phyloP scores from a whole-genome alignment of 2,797 vertebrate genomes.

The Trematomus bernacchii region DNA sequence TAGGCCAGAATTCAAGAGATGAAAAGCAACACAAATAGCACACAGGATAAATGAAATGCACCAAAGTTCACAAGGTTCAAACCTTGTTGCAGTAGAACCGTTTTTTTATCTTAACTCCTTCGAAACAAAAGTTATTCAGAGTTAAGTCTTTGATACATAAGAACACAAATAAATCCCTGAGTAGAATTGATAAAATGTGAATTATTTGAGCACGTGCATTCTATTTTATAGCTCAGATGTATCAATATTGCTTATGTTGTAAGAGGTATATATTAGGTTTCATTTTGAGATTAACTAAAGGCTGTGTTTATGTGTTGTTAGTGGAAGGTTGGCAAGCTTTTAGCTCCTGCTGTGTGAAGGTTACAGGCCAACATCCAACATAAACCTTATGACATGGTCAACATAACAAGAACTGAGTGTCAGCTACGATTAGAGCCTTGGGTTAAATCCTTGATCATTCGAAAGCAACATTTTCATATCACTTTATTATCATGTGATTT shows the following conservation, averaged over 20 bases:
- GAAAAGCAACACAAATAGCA: conserved; percentile 71
- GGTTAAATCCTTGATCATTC: conserved; percentile 63
- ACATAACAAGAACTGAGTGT: conserved; percentile 51
- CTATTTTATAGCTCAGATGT: conserved; percentile 5
- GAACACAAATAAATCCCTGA: conserved; percentile 39
- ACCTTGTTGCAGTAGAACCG: conserved; percentile 32
- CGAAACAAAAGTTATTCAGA: conserved; percentile 50
- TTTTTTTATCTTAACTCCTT: conserved; percentile 59
- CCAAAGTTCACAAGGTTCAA: conserved; percentile 69
- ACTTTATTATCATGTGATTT: conserved; percentile 72
- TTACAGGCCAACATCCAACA: conserved; percentile 43
- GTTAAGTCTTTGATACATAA: conserved; percentile 36
- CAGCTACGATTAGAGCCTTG: conserved; percentile 47
- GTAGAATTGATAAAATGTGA: conserved; percentile 30
- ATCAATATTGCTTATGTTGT: neutral
- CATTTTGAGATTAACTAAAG: conserved; percentile 21
- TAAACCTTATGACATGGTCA: conserved; percentile 59
- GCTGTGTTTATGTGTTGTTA: conserved; percentile 15
- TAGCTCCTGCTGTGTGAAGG: conserved; percentile 33
- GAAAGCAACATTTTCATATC: conserved; percentile 68
- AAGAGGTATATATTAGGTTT: conserved; percentile 2
- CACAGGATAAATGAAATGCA: conserved; percentile 67
- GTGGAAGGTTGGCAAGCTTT: conserved; percentile 29
- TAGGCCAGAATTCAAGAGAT: conserved; percentile 76
- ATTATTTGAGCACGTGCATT: conserved; percentile 6